These are phyloP conservation scores for Brienomyrus longianalis DNA, from an alignment of 2,113 vertebrate species.

Conservation along the genomic window DNA sequence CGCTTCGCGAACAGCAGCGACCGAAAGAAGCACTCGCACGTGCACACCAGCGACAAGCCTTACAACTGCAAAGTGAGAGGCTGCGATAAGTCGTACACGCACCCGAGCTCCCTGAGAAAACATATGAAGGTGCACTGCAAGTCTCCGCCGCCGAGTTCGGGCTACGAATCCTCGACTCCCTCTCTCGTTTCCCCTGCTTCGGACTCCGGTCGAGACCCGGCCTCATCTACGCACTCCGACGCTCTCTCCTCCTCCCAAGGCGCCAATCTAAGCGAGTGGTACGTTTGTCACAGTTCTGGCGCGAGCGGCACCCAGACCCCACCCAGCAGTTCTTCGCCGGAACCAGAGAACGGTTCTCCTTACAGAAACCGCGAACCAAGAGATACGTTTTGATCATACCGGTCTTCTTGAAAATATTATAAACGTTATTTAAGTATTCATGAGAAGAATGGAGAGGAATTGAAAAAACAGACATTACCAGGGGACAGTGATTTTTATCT, in stretches of 20 bases:
- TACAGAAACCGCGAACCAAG: slow-evolving; percentile 56
- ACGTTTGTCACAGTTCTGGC: slow-evolving; percentile 83
- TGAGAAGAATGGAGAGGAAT: neutral
- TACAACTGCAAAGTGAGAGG: slow-evolving; percentile 98
- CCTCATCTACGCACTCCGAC: slow-evolving; percentile 66
- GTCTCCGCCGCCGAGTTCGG: slow-evolving; percentile 88
- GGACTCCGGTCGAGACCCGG: slow-evolving; percentile 80
- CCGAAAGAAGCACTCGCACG: slow-evolving; percentile 97
- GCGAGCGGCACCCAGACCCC: slow-evolving; percentile 62
- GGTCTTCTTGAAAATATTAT: neutral
- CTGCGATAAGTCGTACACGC: slow-evolving; percentile 98
- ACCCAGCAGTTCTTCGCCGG: slow-evolving; percentile 60
- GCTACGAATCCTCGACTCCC: slow-evolving; percentile 88
- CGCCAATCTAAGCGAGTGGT: slow-evolving; percentile 92
- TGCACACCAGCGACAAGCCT: slow-evolving; percentile 97
- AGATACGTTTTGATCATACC: slow-evolving; percentile 50
- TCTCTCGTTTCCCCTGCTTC: slow-evolving; percentile 86
- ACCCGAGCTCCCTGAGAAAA: slow-evolving; percentile 94
- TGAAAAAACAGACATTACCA: neutral
- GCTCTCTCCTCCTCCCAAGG: slow-evolving; percentile 68
- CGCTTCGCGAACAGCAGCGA: slow-evolving; percentile 99
- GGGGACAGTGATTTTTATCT: slow-evolving; percentile 4
- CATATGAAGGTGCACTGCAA: slow-evolving; percentile 99
- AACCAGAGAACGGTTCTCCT: slow-evolving; percentile 54
- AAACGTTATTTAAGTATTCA: neutral